Evolutionary conservation across 2,888 invertebrate species (phyloP), one percentile per base, ranked within the genome.

Genomic region (Eupithecia vulgata): DNA sequence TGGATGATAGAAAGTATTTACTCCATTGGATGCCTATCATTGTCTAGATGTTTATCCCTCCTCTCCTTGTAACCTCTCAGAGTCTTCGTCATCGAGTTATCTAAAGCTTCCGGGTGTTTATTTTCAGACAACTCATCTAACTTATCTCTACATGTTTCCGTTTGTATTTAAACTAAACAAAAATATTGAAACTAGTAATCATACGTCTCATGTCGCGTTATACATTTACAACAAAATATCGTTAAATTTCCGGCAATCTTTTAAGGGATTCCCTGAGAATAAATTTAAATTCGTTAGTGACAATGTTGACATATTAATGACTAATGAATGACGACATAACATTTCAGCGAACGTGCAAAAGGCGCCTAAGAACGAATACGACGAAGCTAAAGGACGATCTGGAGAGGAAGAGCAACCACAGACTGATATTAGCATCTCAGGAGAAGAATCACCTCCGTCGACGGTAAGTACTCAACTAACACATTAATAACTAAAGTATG

Each of bases 341-440:
- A 71, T 89, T 90, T 67, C 93, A 94, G 94, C 93, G 79, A 91
- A 88, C 74, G 83, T 87, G 5, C 57, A 48, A 74, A 87, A 88
- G 77, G 84, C 81, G 75, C 84, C 81, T 75, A 86, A 86, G 75
- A 79, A 87, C 59, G 70, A 72, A 62, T 83, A 80, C 71, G 91
- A 89, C 77, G 88, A 85, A 48, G 76, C 80, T n/a, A 85, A 86
- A 72, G 87, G 86, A 67, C 85, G 86, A 52, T 82, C 84, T 64
- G 89, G 88, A 84, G 90, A 89, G 84, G 91, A 88, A 81, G 88
- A 90, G 57, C 88, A 88, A 52, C 88, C 91, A 86, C 87, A 86
- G 81, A 87, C 89, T 5, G 92, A 93, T 82, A 92, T 94, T 84
- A 90, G 89, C 85, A 88, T 94, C 86, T 89, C 92, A 25, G 90